Percentiles rank a stretch among this genome's conserved stretches.
Conservation (phyloP, 2,888 invertebrate genomes). For the Morinoia aosen region DNA sequence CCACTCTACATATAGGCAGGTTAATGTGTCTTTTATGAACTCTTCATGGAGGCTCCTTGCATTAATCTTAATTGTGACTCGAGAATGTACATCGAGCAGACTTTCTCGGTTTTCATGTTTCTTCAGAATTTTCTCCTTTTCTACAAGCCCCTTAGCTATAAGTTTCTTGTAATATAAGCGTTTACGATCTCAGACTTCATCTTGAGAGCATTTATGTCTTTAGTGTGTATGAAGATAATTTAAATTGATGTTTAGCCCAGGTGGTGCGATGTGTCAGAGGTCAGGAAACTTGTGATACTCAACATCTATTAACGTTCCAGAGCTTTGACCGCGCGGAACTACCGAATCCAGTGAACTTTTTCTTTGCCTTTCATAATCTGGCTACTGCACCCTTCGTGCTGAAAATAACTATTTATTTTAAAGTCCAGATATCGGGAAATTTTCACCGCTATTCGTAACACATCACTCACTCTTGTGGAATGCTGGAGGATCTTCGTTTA, state of each 20-base stretch:
- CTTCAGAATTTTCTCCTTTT: background rate
- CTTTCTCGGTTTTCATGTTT: background rate
- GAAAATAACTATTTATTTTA: background rate
- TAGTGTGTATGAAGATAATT: background rate
- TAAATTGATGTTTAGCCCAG: background rate
- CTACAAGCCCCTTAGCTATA: background rate
- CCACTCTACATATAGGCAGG: background rate
- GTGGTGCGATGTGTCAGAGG: background rate
- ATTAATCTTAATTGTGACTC: background rate
- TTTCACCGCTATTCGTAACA: background rate
- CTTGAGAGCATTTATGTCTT: background rate
- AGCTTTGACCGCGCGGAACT: background rate
- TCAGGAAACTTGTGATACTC: background rate
- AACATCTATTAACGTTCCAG: background rate
- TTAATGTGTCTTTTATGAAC: background rate
- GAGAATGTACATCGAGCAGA: background rate
- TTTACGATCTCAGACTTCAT: background rate
- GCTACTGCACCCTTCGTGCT: background rate
- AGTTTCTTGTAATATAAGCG: background rate
- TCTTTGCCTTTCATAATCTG: background rate
- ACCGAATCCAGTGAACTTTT: background rate
- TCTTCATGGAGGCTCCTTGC: background rate
- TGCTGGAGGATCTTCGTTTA: too few relatives aligned
- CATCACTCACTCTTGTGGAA: background rate
- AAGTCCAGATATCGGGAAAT: background rate